Conservation (phyloP, 1,140 invertebrate genomes). For the Panagrolaimus sp. region DNA sequence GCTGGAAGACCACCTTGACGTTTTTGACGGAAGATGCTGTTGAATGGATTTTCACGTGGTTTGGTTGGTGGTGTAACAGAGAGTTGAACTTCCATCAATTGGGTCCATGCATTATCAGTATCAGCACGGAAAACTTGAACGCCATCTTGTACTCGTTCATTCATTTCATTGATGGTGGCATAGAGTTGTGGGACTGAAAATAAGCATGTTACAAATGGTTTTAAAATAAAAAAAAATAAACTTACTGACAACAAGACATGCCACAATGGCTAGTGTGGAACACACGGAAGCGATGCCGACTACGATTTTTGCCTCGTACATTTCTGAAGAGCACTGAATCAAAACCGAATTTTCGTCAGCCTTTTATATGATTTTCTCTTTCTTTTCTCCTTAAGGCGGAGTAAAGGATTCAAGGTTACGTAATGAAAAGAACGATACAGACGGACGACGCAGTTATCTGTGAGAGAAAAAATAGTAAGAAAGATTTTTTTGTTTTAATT, state of each 20-base stretch:
- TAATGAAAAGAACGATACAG: no score
- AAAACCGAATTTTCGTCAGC: background rate
- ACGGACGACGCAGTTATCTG: no score
- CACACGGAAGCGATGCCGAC: constrained; percentile 28
- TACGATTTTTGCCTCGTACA: constrained; percentile 30
- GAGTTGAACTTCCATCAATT: constrained; percentile 41
- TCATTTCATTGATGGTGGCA: constrained; percentile 17
- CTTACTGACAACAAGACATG: constrained; percentile 22
- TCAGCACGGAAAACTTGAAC: constrained; percentile 44
- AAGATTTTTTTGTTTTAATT: no score
- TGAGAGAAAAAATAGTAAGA: no score
- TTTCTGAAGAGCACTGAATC: constrained; percentile 12
- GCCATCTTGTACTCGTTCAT: constrained; percentile 33
- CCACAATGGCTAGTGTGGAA: constrained; percentile 22
- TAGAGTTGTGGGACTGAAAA: constrained; percentile 32
- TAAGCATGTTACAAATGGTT: no score
- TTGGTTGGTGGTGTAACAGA: constrained; percentile 35
- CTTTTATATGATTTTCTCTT: background rate
- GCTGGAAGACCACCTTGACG: constrained; percentile 33
- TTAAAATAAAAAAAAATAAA: no score
- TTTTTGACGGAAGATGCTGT: constrained; percentile 40
- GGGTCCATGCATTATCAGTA: constrained; percentile 45
- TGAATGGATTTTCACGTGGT: constrained; percentile 34
- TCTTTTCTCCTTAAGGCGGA: no score
- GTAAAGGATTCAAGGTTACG: no score